phyloP scores from a whole-genome alignment of 2,113 vertebrate genomes.

The Nannospalax galili region DNA sequence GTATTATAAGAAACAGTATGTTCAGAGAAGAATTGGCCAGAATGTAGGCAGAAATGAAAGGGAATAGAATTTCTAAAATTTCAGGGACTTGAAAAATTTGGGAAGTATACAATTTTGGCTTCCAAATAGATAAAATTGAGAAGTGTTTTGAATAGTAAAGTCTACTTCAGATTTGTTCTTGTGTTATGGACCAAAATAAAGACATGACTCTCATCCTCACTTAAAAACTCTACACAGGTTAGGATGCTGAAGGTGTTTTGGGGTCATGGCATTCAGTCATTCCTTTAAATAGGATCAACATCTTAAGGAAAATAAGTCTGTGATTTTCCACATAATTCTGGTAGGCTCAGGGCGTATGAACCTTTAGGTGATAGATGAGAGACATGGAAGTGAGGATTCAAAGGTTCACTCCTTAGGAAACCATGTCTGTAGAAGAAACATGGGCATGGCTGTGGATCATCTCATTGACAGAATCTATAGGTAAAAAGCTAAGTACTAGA shows the following conservation, averaged over 20 bases:
- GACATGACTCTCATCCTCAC: neutral
- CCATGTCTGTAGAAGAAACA: neutral
- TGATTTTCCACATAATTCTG: neutral
- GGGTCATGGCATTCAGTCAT: neutral
- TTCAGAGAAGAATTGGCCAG: slow-evolving; percentile 37
- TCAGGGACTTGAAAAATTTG: slow-evolving; percentile 22
- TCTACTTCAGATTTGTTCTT: neutral
- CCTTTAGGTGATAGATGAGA: slow-evolving; percentile 9
- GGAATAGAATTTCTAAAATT: slow-evolving; percentile 26
- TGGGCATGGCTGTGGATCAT: neutral
- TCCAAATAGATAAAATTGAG: slow-evolving; percentile 21
- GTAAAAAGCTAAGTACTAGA: neutral
- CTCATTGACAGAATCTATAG: neutral
- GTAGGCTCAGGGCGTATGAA: neutral
- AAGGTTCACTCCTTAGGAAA: neutral
- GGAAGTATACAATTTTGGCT: slow-evolving; percentile 8
- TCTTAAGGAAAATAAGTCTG: neutral
- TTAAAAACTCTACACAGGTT: neutral
- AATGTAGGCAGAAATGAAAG: slow-evolving; percentile 35
- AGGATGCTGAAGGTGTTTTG: neutral
- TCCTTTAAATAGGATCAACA: neutral
- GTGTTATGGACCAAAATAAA: neutral
- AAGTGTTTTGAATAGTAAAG: slow-evolving; percentile 9
- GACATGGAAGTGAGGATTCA: neutral
- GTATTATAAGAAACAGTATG: slow-evolving; percentile 13